These are phyloP conservation scores for Aspiorhynchus laticeps DNA, from an alignment of 2,113 vertebrate species.

Conservation along the genomic window DNA sequence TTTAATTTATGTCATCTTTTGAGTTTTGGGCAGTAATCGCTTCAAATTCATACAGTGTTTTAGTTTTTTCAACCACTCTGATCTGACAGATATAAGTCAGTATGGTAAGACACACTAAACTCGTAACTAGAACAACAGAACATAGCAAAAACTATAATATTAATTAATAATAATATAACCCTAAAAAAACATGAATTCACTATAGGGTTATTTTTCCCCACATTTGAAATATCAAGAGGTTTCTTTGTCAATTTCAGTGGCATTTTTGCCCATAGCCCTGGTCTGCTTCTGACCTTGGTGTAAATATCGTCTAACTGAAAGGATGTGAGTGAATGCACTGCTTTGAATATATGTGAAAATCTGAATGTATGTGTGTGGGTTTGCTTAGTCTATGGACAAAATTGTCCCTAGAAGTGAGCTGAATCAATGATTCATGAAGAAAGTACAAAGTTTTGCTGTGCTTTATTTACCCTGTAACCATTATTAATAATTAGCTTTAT, in stretches of 20 bases:
- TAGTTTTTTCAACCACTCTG: background rate
- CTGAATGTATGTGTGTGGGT: slow-evolving; percentile 28
- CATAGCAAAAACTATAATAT: background rate
- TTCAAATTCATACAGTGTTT: too few species aligned
- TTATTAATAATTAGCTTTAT: background rate
- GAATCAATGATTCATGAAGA: background rate
- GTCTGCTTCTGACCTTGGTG: background rate
- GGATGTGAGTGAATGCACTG: background rate
- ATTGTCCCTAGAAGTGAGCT: background rate
- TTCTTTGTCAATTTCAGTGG: background rate
- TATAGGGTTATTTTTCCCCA: background rate
- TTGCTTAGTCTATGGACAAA: background rate
- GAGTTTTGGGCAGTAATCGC: too few species aligned
- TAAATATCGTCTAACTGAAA: background rate
- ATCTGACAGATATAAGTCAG: background rate
- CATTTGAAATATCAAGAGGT: background rate
- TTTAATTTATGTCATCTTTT: too few species aligned
- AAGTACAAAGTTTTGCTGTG: background rate
- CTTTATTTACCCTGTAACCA: background rate
- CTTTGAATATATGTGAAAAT: background rate
- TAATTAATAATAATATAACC: background rate
- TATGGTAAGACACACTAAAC: background rate
- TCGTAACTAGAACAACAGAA: background rate
- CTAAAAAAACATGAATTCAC: background rate
- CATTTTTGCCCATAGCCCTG: background rate